Conservation (phyloP, 2,888 invertebrate species). For the Marasmarcha lunaedactyla region DNA sequence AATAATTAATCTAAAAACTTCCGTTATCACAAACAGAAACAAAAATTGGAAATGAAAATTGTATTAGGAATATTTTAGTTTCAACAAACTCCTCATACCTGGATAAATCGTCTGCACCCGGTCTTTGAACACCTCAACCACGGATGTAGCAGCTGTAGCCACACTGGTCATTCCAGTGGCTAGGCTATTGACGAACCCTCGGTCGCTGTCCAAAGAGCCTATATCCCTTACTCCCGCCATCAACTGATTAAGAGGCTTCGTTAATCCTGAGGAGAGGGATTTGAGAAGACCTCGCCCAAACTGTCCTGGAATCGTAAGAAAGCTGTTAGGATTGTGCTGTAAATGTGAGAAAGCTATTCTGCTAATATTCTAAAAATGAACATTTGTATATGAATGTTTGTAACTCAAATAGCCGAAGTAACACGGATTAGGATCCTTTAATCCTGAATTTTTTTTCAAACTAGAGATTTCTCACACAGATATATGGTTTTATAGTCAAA, state of each 20-base stretch:
- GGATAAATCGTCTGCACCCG: slow-evolving; percentile 69
- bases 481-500: too few relatives aligned
- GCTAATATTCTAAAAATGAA: too few relatives aligned
- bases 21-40: too few relatives aligned
- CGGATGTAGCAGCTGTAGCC: slow-evolving; percentile 43
- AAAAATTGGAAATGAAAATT: too few relatives aligned
- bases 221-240: slow-evolving; percentile 67
- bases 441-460: too few relatives aligned
- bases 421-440: too few relatives aligned
- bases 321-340: background rate
- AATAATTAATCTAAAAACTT: too few relatives aligned
- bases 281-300: slow-evolving; percentile 59
- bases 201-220: slow-evolving; percentile 74
- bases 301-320: slow-evolving; percentile 35
- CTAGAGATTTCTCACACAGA: too few relatives aligned
- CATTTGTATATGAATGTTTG: too few relatives aligned
- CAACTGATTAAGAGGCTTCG: slow-evolving; percentile 66
- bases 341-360: background rate
- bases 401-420: too few relatives aligned
- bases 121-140: slow-evolving; percentile 61
- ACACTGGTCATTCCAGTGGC: slow-evolving; percentile 52
- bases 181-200: slow-evolving; percentile 59
- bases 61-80: too few relatives aligned
- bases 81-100: too few relatives aligned
- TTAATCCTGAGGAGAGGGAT: slow-evolving; percentile 43